A percentile compares a stretch with the other conserved stretches of the same genome.
Conservation (phyloP, 2,888 invertebrate species). For the Trichogramma dendrolimi region DNA sequence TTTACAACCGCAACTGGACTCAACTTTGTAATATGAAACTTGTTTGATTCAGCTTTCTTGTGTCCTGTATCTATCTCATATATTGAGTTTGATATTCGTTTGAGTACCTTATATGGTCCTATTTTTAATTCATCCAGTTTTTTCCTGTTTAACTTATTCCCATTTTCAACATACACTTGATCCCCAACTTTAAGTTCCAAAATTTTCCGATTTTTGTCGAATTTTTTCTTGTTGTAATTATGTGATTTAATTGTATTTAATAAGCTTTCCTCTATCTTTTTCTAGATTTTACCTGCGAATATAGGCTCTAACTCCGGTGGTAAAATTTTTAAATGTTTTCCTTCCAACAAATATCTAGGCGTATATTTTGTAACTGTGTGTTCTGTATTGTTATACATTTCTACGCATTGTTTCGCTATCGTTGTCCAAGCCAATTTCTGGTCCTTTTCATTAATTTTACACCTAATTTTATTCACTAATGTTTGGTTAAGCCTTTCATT, state of each 20-base stretch:
- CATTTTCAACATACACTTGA: conserved; percentile 39
- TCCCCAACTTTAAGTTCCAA: conserved; percentile 38
- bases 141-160: conserved; percentile 38
- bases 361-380: too few relatives aligned
- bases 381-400: too few relatives aligned
- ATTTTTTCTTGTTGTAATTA: conserved; percentile 36
- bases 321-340: too few relatives aligned
- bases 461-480: too few relatives aligned
- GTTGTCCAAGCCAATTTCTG: too few relatives aligned
- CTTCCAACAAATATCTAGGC: too few relatives aligned
- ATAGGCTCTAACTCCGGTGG: too few relatives aligned
- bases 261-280: conserved; percentile 31
- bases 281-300: too few relatives aligned
- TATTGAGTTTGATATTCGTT: conserved; percentile 34
- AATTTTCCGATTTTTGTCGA: conserved; percentile 35
- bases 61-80: conserved; percentile 29
- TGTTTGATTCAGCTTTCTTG: conserved; percentile 23
- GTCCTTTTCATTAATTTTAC: too few relatives aligned
- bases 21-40: conserved; percentile 31
- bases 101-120: conserved; percentile 33
- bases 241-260: conserved; percentile 34
- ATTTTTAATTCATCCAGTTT: conserved; percentile 36
- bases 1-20: too few relatives aligned
- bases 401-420: too few relatives aligned
- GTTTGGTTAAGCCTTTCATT: too few relatives aligned